Percentiles rank a stretch among this genome's conserved stretches.
These are phyloP conservation scores for Ommatoiulus sabulosus DNA, from an alignment of 2,888 invertebrate species.

Conservation along the genomic window DNA sequence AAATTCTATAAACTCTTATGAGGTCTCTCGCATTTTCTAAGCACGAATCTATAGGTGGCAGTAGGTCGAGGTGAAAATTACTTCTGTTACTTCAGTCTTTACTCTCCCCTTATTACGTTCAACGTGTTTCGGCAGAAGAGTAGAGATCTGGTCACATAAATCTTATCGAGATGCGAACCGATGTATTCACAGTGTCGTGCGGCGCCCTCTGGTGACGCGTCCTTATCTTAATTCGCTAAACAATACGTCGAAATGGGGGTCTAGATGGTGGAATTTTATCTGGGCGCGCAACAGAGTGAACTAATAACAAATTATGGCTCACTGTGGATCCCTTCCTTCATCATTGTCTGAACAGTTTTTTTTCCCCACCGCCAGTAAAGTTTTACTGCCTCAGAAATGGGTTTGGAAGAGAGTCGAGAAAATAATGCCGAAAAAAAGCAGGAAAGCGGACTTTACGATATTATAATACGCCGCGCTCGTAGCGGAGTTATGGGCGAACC, in stretches of 20 bases:
- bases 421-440: constrained; percentile 16
- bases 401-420: constrained; percentile 36
- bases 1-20: no score
- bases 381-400: constrained; percentile 15
- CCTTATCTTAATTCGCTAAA: constrained; percentile 33
- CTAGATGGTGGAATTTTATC: constrained; percentile 30
- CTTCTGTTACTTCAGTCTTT: not conserved
- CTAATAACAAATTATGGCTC: constrained; percentile 43
- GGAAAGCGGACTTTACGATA: constrained; percentile 16
- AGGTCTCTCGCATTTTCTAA: no score
- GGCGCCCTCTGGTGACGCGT: not conserved
- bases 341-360: not conserved
- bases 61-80: not conserved
- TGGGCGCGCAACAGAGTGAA: constrained; percentile 25
- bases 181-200: not conserved
- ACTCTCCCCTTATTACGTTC: no score
- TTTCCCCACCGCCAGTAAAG: constrained; percentile 24
- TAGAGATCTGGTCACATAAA: not conserved
- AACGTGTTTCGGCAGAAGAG: no score
- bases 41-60: no score
- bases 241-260: constrained; percentile 23
- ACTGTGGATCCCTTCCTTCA: constrained; percentile 40
- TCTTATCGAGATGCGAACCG: not conserved
- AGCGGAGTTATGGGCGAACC: not conserved
- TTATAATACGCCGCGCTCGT: not conserved